Base-by-base conservation (phyloP, 2,888 invertebrate genomes). In the Adineta ricciae region DNA sequence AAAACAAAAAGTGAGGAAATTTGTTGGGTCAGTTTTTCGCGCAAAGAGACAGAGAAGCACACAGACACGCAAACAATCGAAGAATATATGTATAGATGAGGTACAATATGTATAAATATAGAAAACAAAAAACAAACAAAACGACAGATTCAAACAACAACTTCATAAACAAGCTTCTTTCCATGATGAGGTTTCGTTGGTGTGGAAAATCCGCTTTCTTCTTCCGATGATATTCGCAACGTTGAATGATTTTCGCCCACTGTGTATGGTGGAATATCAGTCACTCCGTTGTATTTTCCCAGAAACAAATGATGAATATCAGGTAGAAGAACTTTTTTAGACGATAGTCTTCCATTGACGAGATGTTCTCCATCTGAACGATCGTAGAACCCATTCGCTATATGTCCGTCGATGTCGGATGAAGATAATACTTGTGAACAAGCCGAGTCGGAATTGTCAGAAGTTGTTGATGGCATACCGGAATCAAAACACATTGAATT, bases 401-500 rank as follows among this genome's bases (percentile, higher is more conserved):
- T 64, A 16, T 64, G 64, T 64, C 41, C 78, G n/a, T 78, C 78
- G 24, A 78, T 38, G n/a, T 78, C 78, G 9, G 78, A 78, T n/a
- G 41, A 41, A 41, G 78, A 78, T 11, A 64, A 64, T 64, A 27
- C 64, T 64, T 78, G 78, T 78, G 78, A 78, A 78, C 38, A 38
- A n/a, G 78, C 78, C 11, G 78, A 78, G 41, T 78, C 78, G 0
- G 78, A 78, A 78, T 78, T 78, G 41, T 41, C 32, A 24, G 78
- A 41, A 64, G 64, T 64, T 64, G 64, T 64, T n/a, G 41, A 41
- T 41, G 78, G 78, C 78, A 78, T 78, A 38, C 78, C 78, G n/a
- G 78, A 78, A 41, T 78, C 78, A 41, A 78, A 78, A 78, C 78
- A 78, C 41, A 41, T 78, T 9, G 78, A 78, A 41, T 78, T 78